phyloP scores from a whole-genome alignment of 2,113 vertebrate species.

The Chionomys nivalis region DNA sequence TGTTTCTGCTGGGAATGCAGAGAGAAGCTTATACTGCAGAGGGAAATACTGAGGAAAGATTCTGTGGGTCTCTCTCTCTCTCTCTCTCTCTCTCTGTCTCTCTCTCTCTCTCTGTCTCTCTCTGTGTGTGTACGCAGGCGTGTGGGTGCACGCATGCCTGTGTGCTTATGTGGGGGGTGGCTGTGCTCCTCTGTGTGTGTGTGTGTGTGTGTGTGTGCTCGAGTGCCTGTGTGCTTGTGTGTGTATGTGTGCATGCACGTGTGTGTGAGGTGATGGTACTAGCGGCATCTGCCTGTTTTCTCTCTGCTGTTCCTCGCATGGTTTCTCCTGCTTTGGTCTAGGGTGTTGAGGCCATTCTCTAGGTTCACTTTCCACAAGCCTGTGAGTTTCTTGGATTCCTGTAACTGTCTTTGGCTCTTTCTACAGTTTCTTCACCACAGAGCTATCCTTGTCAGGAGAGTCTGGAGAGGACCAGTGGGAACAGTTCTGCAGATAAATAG shows the following conservation, averaged over 20 bases:
- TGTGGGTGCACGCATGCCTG: too few relatives aligned
- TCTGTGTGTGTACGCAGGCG: not conserved
- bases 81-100: too few relatives aligned
- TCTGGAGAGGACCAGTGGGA: not conserved
- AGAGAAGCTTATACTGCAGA: not conserved
- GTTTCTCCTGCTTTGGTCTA: not conserved
- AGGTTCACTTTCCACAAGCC: not conserved
- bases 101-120: too few relatives aligned
- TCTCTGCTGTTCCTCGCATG: not conserved
- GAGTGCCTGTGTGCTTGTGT: not conserved
- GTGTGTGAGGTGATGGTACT: not conserved
- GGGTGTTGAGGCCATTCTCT: not conserved
- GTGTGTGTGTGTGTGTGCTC: not conserved
- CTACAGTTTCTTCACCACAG: not conserved
- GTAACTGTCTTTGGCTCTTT: not conserved
- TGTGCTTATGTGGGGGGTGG: not conserved
- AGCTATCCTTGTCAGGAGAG: not conserved
- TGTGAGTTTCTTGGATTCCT: not conserved
- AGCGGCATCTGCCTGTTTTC: not conserved
- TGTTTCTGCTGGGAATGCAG: not conserved
- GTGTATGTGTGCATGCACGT: not conserved
- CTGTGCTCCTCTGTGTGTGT: not conserved
- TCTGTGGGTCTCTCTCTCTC: not conserved
- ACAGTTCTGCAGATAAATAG: slow-evolving; percentile 40
- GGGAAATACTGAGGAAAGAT: not conserved